Conservation (phyloP, 2,797 vertebrate species). For the Acrossocheilus wenchowensis region DNA sequence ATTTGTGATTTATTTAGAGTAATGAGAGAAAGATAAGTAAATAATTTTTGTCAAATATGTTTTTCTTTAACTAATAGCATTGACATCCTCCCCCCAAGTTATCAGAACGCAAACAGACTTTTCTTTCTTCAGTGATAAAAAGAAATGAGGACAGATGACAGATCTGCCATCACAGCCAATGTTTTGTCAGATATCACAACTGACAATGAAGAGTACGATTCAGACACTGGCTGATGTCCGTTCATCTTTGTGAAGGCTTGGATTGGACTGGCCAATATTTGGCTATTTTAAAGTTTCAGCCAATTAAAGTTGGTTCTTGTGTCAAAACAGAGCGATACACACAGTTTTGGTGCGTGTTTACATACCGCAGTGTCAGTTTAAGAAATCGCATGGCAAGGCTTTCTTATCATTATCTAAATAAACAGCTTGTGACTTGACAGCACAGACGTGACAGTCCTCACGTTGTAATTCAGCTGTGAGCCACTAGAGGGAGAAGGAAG, state of each 20-base stretch:
- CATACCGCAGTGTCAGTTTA: neutral
- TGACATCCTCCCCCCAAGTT: too few relatives aligned
- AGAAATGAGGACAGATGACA: neutral
- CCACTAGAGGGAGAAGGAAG: conserved; percentile 12
- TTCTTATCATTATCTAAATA: conserved; percentile 21
- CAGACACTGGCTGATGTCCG: neutral
- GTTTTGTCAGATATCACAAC: neutral
- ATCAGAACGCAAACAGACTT: neutral
- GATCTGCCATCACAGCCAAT: neutral
- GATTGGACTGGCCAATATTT: too few relatives aligned
- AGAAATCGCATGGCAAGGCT: neutral
- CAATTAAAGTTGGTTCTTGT: neutral
- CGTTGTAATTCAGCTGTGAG: neutral
- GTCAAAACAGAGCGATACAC: neutral
- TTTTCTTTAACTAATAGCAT: too few relatives aligned
- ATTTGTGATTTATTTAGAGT: neutral
- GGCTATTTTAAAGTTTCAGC: neutral
- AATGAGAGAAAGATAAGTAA: too few relatives aligned
- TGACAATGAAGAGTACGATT: neutral
- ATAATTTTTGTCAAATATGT: neutral
- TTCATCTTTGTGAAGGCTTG: neutral
- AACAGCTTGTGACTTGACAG: conserved; percentile 7
- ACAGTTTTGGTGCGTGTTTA: neutral
- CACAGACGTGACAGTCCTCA: neutral
- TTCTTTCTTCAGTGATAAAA: neutral